Evolutionary conservation across 2,113 vertebrate species (phyloP).

Genomic region (Bungarus multicinctus): DNA sequence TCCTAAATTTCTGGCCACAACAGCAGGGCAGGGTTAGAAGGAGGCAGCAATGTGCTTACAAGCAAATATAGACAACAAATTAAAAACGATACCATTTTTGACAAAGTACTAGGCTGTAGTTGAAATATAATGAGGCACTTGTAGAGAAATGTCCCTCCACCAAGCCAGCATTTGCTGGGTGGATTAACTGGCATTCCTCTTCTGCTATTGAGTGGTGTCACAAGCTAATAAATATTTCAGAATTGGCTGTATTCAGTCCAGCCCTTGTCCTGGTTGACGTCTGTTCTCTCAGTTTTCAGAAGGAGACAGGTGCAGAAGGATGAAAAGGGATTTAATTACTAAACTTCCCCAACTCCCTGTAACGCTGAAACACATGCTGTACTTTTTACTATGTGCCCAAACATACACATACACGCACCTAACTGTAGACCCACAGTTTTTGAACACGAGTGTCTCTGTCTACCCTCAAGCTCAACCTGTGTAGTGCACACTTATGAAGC

Average conservation of each 20-base stretch:
- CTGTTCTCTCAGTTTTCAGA: conserved; percentile 91
- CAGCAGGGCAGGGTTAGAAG: not conserved
- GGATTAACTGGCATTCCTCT: conserved; percentile 85
- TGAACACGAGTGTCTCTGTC: conserved; percentile 31
- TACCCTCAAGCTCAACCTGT: not conserved
- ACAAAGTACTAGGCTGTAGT: conserved; percentile 53
- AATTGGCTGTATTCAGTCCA: conserved; percentile 89
- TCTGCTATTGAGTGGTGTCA: conserved; percentile 79
- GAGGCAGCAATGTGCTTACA: conserved; percentile 38
- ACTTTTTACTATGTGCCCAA: conserved; percentile 48
- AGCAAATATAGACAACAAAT: conserved; percentile 63
- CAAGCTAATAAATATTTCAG: conserved; percentile 99
- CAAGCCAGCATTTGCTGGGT: conserved; percentile 73
- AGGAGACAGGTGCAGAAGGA: conserved; percentile 94
- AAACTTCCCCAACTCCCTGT: conserved; percentile 86
- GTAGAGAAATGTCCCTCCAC: conserved; percentile 73
- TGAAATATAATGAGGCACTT: conserved; percentile 76
- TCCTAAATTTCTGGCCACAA: conserved; percentile 51
- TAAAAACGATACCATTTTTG: conserved; percentile 68
- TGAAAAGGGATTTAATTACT: conserved; percentile 97
- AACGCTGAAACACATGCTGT: conserved; percentile 82
- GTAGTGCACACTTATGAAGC: too few relatives aligned
- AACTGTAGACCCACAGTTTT: conserved; percentile 27
- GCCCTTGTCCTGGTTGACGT: conserved; percentile 85
- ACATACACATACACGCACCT: conserved; percentile 32